Percentiles rank a stretch among this genome's conserved stretches.
Evolutionary conservation across 2,113 vertebrate genomes (phyloP).

Genomic region (Rhea pennata): DNA sequence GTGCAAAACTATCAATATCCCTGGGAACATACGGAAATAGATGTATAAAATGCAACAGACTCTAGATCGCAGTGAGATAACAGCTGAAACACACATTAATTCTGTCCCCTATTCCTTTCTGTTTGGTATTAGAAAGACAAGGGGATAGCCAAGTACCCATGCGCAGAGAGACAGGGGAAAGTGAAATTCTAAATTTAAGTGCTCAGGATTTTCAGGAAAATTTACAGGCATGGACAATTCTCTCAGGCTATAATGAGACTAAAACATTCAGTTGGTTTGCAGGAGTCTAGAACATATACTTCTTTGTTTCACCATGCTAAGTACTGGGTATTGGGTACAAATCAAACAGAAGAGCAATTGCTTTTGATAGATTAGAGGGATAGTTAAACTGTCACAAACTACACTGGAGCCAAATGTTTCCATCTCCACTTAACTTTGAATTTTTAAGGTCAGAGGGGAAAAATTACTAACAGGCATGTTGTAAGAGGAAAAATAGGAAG

Average conservation of each 20-base stretch:
- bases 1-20: neutral
- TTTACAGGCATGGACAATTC: neutral
- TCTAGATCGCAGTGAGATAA: neutral
- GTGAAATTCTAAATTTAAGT: neutral
- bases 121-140: neutral
- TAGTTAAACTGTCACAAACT: neutral
- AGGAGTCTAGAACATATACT: neutral
- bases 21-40: neutral
- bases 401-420: neutral
- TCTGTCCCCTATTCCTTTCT: neutral
- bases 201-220: neutral
- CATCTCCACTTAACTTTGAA: neutral
- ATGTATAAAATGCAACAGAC: neutral
- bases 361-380: neutral
- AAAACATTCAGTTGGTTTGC: neutral
- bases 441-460: neutral
- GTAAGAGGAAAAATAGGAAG: neutral
- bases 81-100: neutral
- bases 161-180: neutral
- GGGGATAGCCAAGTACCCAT: neutral
- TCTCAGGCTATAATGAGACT: neutral
- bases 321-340: neutral
- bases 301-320: neutral
- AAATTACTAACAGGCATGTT: neutral
- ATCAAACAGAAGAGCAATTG: neutral